These are phyloP conservation scores for Tretioscincus oriximinensis DNA, from an alignment of 2,113 vertebrate genomes.

Conservation along the genomic window DNA sequence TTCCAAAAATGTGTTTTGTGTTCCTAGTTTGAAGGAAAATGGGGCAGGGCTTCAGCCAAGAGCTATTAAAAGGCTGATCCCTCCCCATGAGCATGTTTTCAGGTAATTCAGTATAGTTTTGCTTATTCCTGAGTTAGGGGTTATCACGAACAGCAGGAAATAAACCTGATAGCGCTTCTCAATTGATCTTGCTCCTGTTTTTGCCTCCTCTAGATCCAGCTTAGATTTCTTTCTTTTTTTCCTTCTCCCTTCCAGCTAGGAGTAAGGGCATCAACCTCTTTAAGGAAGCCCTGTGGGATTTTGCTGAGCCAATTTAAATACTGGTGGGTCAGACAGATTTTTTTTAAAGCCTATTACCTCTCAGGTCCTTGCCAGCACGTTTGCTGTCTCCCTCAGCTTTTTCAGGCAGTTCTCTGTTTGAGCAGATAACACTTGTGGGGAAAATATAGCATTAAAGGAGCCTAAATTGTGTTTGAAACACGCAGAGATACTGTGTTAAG, in stretches of 20 bases:
- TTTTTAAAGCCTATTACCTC: constrained; percentile 41
- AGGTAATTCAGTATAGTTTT: constrained; percentile 23
- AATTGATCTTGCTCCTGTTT: constrained; percentile 1
- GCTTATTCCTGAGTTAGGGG: background rate
- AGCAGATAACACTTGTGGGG: background rate
- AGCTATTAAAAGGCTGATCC: constrained; percentile 35
- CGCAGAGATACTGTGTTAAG: background rate
- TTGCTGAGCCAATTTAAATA: constrained; percentile 52
- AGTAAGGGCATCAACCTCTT: constrained; percentile 28
- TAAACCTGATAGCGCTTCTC: background rate
- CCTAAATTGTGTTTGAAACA: constrained; percentile 8
- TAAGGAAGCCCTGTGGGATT: constrained; percentile 50
- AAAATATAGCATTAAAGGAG: background rate
- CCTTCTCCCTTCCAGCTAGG: constrained; percentile 11
- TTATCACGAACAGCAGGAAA: background rate
- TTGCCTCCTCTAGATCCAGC: constrained; percentile 22
- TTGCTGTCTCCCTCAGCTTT: background rate
- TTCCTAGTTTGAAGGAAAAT: constrained; percentile 20
- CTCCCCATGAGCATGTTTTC: constrained; percentile 40
- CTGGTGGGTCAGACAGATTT: constrained; percentile 45
- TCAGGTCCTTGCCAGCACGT: constrained; percentile 45
- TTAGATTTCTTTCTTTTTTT: constrained; percentile 43
- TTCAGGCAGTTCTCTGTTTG: background rate
- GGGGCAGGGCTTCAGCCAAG: constrained; percentile 44
- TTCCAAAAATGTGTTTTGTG: background rate